Conservation (phyloP, 92 coral and sea anemone genomes). For the Umimayanthus kanabou region DNA sequence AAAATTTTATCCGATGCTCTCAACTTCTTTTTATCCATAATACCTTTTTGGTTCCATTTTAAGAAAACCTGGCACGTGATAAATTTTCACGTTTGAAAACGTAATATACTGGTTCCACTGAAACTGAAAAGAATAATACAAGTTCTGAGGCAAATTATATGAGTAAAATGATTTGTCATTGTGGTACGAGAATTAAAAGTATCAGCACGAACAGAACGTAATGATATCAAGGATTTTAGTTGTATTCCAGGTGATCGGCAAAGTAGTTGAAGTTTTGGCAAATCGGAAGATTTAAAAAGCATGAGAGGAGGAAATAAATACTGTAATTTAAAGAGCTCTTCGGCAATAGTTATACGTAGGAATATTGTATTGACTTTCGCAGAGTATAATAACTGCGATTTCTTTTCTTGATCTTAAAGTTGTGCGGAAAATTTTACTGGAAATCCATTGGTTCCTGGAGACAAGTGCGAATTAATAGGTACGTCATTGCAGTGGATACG, state of each 20-base stretch:
- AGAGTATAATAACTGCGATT: neutral
- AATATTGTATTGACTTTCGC: neutral
- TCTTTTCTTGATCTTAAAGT: constrained; percentile 41
- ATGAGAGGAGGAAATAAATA: neutral
- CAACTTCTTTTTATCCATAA: too few species aligned
- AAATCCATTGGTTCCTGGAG: constrained; percentile 74
- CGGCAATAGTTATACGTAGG: neutral
- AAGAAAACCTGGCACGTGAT: too few species aligned
- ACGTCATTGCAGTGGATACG: constrained; percentile 1
- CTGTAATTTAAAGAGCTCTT: neutral
- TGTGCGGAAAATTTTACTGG: constrained; percentile 79
- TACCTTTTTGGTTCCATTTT: too few species aligned
- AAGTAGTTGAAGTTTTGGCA: neutral
- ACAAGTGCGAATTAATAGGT: constrained; percentile 69
- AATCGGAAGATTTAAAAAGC: neutral
- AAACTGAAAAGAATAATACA: too few species aligned
- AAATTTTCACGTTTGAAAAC: too few species aligned
- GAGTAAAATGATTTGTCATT: too few species aligned
- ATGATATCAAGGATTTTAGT: neutral
- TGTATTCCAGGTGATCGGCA: neutral
- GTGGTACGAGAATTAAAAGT: neutral
- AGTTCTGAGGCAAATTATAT: too few species aligned
- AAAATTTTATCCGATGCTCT: too few species aligned
- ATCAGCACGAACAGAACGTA: too few species aligned
- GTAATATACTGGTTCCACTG: too few species aligned